Percentiles rank a stretch among this genome's conserved stretches.
phyloP scores from a whole-genome alignment of 1,140 invertebrate genomes.

The Drosophila insularis region DNA sequence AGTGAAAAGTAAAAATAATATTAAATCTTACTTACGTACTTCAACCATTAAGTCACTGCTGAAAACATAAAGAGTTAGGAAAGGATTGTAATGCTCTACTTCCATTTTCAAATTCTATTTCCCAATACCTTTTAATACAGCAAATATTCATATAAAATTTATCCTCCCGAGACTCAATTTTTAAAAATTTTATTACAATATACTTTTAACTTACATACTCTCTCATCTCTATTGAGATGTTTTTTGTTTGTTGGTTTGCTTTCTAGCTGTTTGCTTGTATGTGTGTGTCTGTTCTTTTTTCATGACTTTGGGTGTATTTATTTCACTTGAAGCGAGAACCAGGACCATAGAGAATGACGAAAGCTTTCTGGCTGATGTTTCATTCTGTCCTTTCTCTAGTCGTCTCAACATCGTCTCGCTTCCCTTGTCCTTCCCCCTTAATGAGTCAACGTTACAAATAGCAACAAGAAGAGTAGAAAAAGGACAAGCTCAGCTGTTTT shows the following conservation, averaged over 20 bases:
- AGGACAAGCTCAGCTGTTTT: constrained; percentile 76
- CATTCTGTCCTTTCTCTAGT: constrained; percentile 55
- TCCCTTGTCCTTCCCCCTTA: constrained; percentile 32
- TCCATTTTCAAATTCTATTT: no score
- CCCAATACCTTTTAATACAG: no score
- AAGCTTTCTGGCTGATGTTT: constrained; percentile 65
- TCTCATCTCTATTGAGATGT: constrained; percentile 20
- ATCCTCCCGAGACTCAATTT: no score
- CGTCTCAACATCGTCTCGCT: neutral
- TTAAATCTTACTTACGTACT: no score
- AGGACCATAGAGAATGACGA: constrained; percentile 25
- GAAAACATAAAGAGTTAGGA: no score
- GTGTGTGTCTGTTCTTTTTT: constrained; percentile 52
- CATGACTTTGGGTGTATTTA: constrained; percentile 79
- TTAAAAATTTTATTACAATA: neutral
- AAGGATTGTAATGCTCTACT: no score
- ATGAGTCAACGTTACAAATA: constrained; percentile 60
- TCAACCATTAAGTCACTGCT: no score
- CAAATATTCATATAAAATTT: no score
- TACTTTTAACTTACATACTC: neutral
- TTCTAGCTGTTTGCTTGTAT: constrained; percentile 30
- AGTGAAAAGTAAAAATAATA: no score
- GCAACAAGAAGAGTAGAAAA: neutral
- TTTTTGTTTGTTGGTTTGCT: constrained; percentile 21
- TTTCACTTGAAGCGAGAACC: constrained; percentile 64